Evolutionary conservation across 2,888 invertebrate species (phyloP).

Genomic region (Sarcophaga variegata): DNA sequence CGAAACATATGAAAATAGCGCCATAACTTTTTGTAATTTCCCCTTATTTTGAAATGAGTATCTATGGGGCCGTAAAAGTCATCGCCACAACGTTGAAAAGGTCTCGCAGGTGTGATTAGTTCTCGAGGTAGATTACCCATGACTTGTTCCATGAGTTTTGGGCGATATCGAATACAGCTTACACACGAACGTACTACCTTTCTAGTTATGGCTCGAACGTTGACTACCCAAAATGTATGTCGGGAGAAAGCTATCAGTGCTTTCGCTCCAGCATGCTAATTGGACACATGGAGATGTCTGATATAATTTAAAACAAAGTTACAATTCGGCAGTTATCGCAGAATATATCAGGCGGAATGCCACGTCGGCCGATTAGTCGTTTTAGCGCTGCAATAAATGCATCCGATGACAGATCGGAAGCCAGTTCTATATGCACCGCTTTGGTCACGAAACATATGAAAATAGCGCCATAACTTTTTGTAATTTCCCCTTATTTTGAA

Average conservation of each 20-base stretch:
- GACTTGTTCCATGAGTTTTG: slow-evolving; percentile 18
- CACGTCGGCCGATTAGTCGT: slow-evolving; percentile 44
- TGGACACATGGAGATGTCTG: slow-evolving; percentile 27
- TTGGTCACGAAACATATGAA: slow-evolving; percentile 58
- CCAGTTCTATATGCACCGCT: slow-evolving; percentile 17
- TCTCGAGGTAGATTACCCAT: slow-evolving; percentile 23
- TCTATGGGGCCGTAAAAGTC: slow-evolving; percentile 60
- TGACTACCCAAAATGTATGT: slow-evolving; percentile 51
- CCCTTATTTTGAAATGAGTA: slow-evolving; percentile 15
- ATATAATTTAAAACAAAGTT: slow-evolving; percentile 43
- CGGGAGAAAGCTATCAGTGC: slow-evolving; percentile 44
- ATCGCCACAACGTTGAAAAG: slow-evolving; percentile 35
- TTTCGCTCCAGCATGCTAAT: slow-evolving; percentile 63
- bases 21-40: slow-evolving; percentile 58
- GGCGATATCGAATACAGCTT: slow-evolving; percentile 8
- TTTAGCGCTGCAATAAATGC: slow-evolving; percentile 46
- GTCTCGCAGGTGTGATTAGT: slow-evolving; percentile 1
- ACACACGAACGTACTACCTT: slow-evolving; percentile 6
- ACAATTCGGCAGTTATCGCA: slow-evolving; percentile 54
- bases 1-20: slow-evolving; percentile 57
- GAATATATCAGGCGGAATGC: slow-evolving; percentile 41
- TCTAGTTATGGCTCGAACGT: not conserved
- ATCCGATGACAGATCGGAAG: slow-evolving; percentile 39
- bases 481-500: slow-evolving; percentile 37
- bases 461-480: slow-evolving; percentile 59